phyloP scores from a whole-genome alignment of 1,140 invertebrate genomes.

The Tachypleus tridentatus region DNA sequence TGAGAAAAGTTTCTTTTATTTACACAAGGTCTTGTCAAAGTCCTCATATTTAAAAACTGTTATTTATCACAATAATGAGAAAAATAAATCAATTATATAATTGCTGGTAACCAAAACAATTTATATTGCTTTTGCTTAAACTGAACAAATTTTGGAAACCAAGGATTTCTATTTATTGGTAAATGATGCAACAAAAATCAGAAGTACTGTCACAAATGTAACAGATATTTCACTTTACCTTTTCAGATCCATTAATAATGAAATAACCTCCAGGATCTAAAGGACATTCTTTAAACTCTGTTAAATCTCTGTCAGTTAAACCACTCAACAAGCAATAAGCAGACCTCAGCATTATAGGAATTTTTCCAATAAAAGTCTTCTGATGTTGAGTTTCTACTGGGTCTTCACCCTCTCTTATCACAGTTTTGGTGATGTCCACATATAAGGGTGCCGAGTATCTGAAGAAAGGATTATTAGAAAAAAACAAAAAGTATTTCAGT shows the following conservation, averaged over 20 bases:
- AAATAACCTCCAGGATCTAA: slow-evolving; percentile 96
- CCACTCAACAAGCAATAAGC: slow-evolving; percentile 90
- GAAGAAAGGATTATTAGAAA: too few relatives aligned
- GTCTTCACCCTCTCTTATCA: slow-evolving; percentile 79
- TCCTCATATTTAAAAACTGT: too few relatives aligned
- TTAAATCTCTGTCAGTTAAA: slow-evolving; percentile 92
- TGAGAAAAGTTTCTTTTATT: too few relatives aligned
- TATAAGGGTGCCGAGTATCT: slow-evolving; percentile 85
- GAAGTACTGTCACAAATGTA: background rate
- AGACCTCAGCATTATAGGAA: slow-evolving; percentile 97
- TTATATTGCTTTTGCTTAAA: background rate
- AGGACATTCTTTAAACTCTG: slow-evolving; percentile 97
- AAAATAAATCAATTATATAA: background rate
- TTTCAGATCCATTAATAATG: slow-evolving; percentile 92
- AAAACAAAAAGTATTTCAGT: slow-evolving; percentile 42
- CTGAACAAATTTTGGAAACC: background rate
- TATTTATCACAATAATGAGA: too few relatives aligned
- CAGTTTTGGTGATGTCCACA: slow-evolving; percentile 95
- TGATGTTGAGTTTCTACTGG: slow-evolving; percentile 86
- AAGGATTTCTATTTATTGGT: background rate
- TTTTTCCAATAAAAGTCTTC: slow-evolving; percentile 98
- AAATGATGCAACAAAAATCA: background rate
- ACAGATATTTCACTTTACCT: slow-evolving; percentile 42
- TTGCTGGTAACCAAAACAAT: slow-evolving; percentile 1
- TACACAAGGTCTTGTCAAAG: too few relatives aligned